These are phyloP conservation scores for Bagarius yarrelli DNA, from an alignment of 2,113 vertebrate genomes.

Conservation along the genomic window DNA sequence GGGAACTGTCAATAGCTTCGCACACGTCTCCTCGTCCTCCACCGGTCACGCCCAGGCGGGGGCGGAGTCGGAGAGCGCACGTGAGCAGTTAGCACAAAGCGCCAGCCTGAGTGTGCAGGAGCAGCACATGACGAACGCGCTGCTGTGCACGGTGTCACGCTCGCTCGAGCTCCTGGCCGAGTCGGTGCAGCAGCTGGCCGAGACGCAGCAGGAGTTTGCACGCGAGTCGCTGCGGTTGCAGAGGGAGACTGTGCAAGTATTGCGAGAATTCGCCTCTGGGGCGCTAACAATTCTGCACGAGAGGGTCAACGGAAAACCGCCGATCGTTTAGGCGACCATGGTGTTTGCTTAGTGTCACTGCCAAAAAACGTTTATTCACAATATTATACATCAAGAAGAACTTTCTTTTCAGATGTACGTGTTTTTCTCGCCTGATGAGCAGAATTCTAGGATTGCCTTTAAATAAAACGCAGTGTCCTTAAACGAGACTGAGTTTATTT, in stretches of 20 bases:
- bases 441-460: neutral
- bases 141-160: conserved; percentile 71
- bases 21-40: conserved; percentile 45
- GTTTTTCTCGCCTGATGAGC: neutral
- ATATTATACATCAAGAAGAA: neutral
- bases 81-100: conserved; percentile 53
- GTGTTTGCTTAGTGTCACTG: neutral
- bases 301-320: conserved; percentile 75
- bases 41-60: neutral
- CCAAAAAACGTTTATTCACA: neutral
- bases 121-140: conserved; percentile 72
- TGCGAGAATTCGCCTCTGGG: conserved; percentile 73
- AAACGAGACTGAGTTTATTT: neutral
- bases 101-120: conserved; percentile 71
- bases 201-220: conserved; percentile 76
- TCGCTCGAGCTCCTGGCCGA: conserved; percentile 75
- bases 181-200: conserved; percentile 75
- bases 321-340: conserved; percentile 47
- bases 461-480: neutral
- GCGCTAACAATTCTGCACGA: conserved; percentile 73
- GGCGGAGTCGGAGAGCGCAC: conserved; percentile 28
- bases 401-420: too few species aligned
- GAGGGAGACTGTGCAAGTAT: conserved; percentile 72
- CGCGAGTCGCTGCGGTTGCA: conserved; percentile 73
- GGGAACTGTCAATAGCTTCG: conserved; percentile 49